Conservation (phyloP, 2,888 invertebrate genomes). For the Andrena trimmerana region DNA sequence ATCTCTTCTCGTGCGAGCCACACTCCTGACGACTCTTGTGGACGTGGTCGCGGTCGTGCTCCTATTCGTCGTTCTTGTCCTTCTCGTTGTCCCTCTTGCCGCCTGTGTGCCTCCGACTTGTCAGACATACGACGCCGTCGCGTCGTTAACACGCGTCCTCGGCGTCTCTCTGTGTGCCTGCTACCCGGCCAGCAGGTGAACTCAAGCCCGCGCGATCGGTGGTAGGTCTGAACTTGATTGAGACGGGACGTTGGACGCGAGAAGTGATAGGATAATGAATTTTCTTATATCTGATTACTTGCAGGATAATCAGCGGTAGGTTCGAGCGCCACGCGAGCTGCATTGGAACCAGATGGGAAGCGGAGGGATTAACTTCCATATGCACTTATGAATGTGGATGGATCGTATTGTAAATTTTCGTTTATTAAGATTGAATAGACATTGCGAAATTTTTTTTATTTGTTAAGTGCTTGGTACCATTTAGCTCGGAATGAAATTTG, state of each 20-base stretch:
- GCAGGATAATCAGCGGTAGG: neutral
- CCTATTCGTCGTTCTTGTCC: slow-evolving; percentile 58
- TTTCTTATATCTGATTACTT: neutral
- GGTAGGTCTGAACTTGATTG: slow-evolving; percentile 7
- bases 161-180: slow-evolving; percentile 11
- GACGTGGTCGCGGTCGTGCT: slow-evolving; percentile 50
- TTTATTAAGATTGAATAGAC: neutral
- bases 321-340: neutral
- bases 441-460: neutral
- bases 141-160: slow-evolving; percentile 35
- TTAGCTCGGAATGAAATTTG: neutral
- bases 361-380: neutral
- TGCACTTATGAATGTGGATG: neutral
- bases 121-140: slow-evolving; percentile 33
- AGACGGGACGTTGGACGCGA: neutral
- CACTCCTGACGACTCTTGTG: slow-evolving; percentile 63
- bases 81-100: slow-evolving; percentile 37
- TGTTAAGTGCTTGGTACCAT: neutral
- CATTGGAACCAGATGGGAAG: neutral
- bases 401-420: too few relatives aligned
- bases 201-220: neutral
- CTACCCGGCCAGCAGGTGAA: slow-evolving; percentile 16
- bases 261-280: neutral
- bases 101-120: slow-evolving; percentile 39
- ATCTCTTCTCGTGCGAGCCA: slow-evolving; percentile 68